These are phyloP conservation scores for Nasonia giraulti DNA, from an alignment of 1,140 invertebrate species.

Conservation along the genomic window DNA sequence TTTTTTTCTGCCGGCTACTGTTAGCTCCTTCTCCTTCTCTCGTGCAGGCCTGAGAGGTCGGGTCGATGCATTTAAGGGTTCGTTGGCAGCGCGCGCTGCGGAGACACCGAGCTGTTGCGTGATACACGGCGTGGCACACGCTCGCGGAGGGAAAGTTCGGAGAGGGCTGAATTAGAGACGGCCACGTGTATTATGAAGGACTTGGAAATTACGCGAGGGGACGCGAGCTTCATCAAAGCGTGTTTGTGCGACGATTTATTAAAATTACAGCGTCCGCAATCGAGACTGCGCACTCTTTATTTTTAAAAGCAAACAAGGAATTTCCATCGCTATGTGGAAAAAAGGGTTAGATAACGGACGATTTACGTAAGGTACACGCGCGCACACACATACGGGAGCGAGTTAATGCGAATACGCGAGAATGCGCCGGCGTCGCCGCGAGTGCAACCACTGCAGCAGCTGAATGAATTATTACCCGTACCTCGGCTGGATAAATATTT, in stretches of 20 bases:
- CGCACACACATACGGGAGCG: background rate
- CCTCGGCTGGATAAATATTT: background rate
- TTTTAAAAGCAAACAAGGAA: background rate
- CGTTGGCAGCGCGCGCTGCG: no score
- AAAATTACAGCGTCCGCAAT: background rate
- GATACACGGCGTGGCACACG: no score
- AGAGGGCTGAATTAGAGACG: no score
- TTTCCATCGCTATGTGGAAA: background rate
- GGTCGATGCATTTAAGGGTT: constrained; percentile 11
- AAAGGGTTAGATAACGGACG: background rate
- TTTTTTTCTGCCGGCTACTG: no score
- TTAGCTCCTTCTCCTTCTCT: background rate
- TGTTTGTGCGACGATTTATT: background rate
- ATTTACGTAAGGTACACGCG: background rate
- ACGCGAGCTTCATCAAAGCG: background rate
- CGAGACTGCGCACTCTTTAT: no score
- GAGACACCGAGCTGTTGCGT: no score
- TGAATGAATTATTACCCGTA: constrained; percentile 9
- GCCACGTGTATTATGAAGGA: background rate
- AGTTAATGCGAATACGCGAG: background rate
- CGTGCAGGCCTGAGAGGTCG: background rate
- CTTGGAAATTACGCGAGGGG: background rate
- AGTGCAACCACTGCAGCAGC: background rate
- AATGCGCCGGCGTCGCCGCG: no score
- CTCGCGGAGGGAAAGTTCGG: no score